Base-by-base conservation (phyloP, 2,113 vertebrate species). In the Danionella cerebrum region DNA sequence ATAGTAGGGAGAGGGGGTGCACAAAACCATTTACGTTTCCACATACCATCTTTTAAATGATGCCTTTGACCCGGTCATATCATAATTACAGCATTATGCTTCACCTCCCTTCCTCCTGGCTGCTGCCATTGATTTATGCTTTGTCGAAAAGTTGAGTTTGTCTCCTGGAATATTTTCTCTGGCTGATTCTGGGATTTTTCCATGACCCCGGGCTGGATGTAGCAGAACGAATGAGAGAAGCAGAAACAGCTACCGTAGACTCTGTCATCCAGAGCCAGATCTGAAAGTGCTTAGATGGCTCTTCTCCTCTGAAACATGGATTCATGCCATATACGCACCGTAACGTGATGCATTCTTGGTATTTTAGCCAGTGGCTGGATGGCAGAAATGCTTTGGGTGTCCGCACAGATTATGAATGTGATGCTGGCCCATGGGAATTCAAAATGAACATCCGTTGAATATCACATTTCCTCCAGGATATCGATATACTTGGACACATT, bases 151-250 rank as follows among this genome's bases (percentile, higher is more conserved):
- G 67, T 62, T 69, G 24, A 11, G 68, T 35, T 57, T 50, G 41
- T 70, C 67, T 78, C 14, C 29, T 64, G 65, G 71, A 60, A 69
- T 63, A 59, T 70, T 69, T 69, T 71, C 45, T 65, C 33, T 71
- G 65, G 42, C 60, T 52, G 44, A 19, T 65, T 16, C 45, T 22
- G 22, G 27, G 33, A 70, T 65, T 74, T n/a, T 78, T 78, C 63
- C 68, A 54, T 62, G 71, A n/a, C 31, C 25, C 62, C 13, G 19
- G 19, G 58, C 57, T 12, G 48, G 39, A 68, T 64, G 52, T 53
- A 22, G 64, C 9, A 42, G n/a, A 53, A 25, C 22, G 21, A 52
- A 72, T 45, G 38, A 33, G 35, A 44, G 57, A 52, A 60, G 36
- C 70, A 72, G 70, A 60, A 67, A 58, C 16, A 25, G 39, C 36